Base-by-base conservation (phyloP, 2,888 invertebrate genomes). In the Amiota minor region DNA sequence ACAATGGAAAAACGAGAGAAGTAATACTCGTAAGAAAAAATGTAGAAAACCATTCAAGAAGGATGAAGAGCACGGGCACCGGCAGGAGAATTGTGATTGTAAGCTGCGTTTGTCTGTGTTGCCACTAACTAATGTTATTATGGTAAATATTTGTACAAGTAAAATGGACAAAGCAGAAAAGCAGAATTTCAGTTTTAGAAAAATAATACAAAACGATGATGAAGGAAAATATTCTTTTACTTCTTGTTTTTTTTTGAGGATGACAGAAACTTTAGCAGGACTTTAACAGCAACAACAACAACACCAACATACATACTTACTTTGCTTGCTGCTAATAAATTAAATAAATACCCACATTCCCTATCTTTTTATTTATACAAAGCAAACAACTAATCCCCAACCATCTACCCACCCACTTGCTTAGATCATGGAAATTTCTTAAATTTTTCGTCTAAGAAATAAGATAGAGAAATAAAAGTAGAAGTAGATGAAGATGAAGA, bases 271-370 rank as follows among this genome's bases (percentile, higher is more conserved):
- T 35, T 35, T 35, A 35, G 35, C 35, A 35, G 35, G 6, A 35
- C 35, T 35, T 3, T 35, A 35, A 35, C 2, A 6, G 6, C 35
- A 35, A 35, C 35, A 6, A 35, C 35, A 23, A 23, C 53, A 50
- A 14, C 50, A 50, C n/a, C 50, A 50, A 50, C 50, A 50, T 50
- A 2, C 12, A 53, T 56, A 59, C 16, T 18, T 59, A 18, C 59
- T n/a, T 53, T 53, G 16, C 18, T 59, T 46, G 76, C 79, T 81
- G 78, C 80, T 80, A 80, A 80, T 80, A 81, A 81, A 80, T 80
- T 81, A 80, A 80, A 81, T 80, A 79, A 81, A 80, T 80, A 79
- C 75, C 77, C 76, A 68, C 65, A 53, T 61, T 69, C 72, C 74
- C 62, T 64, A 68, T 50, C 35, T 35, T 16, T 3, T 11, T 11